Evolutionary conservation across 2,797 vertebrate genomes (phyloP), one percentile per base, ranked within the genome.

Genomic region (Malacoctenus gilli): DNA sequence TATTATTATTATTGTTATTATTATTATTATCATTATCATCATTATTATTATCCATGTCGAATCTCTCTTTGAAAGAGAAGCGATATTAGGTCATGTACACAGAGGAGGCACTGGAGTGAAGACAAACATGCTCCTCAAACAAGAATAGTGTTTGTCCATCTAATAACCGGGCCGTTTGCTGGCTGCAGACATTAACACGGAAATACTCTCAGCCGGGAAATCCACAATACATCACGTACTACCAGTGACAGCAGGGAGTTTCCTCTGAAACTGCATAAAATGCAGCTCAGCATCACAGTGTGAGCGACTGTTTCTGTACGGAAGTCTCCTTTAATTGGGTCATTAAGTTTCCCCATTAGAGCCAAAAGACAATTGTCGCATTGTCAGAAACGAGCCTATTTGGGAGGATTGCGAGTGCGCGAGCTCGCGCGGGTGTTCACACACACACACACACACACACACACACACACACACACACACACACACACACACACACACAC

Each of bases 241-340:
- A 37, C 31, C n/a, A 23, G 57, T 39, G 66, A 73, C 63, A 71
- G 10, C 13, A 5, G 46, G 65, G 73, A 72, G 74, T 75, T 72
- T 56, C 62, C 59, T 47, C 36, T 30, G 30, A 47, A 30, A n/a
- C n/a, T n/a, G n/a, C n/a, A n/a, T n/a, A n/a, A n/a, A n/a, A n/a
- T n/a, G n/a, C n/a, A n/a, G n/a, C n/a, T n/a, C n/a, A n/a, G 14
- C 42, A 23, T 23, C 47, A 54, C 58, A 37, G 43, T 11, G 1
- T 12, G 13, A 42, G 9, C 4, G n/a, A 34, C 42, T 28, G 30
- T 5, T 50, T 19, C 15, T 23, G 16, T 12, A 19, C 23, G 9
- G 10, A 51, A 34, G 37, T 3, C 28, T 18, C 25, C 32, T 65
- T 70, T 23, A 48, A 40, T 41, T 21, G 11, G 8, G 18, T 10